Conservation (phyloP, 2,113 vertebrate genomes). For the Cyanistes caeruleus region DNA sequence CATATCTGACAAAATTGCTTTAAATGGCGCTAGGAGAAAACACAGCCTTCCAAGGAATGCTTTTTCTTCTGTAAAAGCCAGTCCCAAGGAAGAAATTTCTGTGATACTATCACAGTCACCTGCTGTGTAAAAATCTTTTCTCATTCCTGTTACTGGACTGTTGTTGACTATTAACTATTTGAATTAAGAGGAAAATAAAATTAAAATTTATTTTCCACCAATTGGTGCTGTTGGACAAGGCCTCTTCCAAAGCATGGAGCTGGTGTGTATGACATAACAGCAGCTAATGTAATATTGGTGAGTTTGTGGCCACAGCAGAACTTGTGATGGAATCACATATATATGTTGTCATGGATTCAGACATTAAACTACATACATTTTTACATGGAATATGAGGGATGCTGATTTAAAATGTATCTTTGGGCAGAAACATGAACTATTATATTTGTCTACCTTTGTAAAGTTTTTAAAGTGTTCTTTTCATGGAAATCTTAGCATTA, state of each 20-base stretch:
- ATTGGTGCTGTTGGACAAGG: background rate
- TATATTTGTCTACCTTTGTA: background rate
- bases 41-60: background rate
- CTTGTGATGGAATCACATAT: background rate
- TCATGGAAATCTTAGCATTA: background rate
- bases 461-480: background rate
- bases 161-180: background rate
- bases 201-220: background rate
- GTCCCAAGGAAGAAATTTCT: background rate
- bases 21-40: background rate
- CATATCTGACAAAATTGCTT: background rate
- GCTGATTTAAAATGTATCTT: background rate
- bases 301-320: background rate
- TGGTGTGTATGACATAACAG: background rate
- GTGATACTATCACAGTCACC: background rate
- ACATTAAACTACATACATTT: background rate
- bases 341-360: background rate
- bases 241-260: background rate
- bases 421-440: background rate
- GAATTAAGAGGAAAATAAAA: background rate
- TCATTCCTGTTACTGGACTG: background rate
- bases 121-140: background rate
- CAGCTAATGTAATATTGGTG: background rate
- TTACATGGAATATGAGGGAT: background rate
- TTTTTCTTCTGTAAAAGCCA: background rate